Evolutionary conservation across 2,113 vertebrate genomes (phyloP).

Genomic region (Bagarius yarrelli): DNA sequence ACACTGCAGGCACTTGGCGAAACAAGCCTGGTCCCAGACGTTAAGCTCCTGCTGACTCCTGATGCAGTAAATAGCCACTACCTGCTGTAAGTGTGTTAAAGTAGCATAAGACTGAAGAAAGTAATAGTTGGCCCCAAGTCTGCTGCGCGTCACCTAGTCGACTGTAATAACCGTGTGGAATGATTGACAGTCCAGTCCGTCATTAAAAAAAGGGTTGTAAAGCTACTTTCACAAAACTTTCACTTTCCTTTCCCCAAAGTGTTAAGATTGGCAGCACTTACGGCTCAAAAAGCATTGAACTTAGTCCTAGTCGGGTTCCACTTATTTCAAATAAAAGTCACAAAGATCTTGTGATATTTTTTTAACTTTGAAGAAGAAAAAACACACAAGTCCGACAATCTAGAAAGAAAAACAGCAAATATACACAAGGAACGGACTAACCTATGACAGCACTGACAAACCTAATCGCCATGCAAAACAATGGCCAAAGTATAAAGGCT

Average conservation of each 20-base stretch:
- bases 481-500: background rate
- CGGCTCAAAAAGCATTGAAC: background rate
- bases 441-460: background rate
- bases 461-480: background rate
- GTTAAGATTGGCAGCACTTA: background rate
- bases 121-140: background rate
- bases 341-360: no score
- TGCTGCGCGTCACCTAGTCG: background rate
- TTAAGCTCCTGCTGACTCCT: background rate
- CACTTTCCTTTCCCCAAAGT: background rate
- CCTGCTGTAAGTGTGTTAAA: constrained; percentile 5
- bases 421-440: background rate
- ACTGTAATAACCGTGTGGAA: constrained; percentile 9
- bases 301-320: no score
- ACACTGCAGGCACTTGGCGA: background rate
- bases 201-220: background rate
- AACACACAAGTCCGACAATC: background rate
- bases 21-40: background rate
- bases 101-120: constrained; percentile 3
- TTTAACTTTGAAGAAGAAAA: no score
- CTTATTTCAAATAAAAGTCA: no score
- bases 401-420: background rate
- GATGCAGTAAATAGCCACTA: background rate
- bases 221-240: background rate
- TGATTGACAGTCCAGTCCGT: background rate